Evolutionary conservation across 2,113 vertebrate genomes (phyloP).

Genomic region (Lonchura striata): DNA sequence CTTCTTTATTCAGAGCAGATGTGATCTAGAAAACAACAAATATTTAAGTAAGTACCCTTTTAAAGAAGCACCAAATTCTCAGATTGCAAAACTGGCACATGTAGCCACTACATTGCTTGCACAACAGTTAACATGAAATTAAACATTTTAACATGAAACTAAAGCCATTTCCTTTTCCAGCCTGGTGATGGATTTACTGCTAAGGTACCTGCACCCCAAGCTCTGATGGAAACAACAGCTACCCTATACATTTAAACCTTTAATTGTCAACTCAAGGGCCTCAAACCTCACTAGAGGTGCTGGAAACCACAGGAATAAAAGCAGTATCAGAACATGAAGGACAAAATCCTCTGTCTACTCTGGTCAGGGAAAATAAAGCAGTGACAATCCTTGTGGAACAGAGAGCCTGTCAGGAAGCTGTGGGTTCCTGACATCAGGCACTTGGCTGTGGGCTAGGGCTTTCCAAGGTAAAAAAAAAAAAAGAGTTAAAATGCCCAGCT

Average conservation of each 20-base stretch:
- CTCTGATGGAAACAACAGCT: neutral
- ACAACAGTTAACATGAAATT: neutral
- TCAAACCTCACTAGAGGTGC: neutral
- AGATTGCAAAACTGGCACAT: neutral
- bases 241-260: neutral
- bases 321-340: neutral
- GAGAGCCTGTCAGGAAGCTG: neutral
- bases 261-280: neutral
- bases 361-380: neutral
- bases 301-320: neutral
- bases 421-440: neutral
- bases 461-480: neutral
- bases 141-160: neutral
- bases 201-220: neutral
- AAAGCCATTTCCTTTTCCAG: neutral
- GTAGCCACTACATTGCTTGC: neutral
- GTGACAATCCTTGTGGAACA: neutral
- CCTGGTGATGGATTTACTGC: neutral
- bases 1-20: slow-evolving; percentile 75
- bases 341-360: neutral
- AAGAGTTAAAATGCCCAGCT: neutral
- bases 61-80: neutral
- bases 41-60: neutral
- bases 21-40: slow-evolving; percentile 78
- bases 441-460: neutral